phyloP scores from a whole-genome alignment of 2,113 vertebrate genomes.

The Pogonocichla stellata region DNA sequence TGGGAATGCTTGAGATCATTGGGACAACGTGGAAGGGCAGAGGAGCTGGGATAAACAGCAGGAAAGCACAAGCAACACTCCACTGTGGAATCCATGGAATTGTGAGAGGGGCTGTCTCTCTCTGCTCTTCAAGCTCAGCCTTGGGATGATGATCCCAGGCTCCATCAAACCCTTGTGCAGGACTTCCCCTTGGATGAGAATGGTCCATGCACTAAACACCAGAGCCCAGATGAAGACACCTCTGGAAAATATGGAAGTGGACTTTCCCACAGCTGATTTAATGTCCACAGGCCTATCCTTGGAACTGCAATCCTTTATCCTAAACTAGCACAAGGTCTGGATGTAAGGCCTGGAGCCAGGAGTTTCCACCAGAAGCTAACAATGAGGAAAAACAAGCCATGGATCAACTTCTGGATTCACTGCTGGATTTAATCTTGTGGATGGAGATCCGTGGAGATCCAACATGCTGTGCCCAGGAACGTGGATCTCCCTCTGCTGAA shows the following conservation, averaged over 20 bases:
- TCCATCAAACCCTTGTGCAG: neutral
- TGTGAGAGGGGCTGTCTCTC: neutral
- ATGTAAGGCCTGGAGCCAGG: rapidly evolving
- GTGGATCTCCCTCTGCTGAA: neutral
- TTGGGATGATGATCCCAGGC: neutral
- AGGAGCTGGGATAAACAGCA: neutral
- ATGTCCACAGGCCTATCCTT: neutral
- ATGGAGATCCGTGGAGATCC: neutral
- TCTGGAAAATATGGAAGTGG: neutral
- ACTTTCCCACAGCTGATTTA: neutral
- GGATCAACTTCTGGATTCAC: rapidly evolving
- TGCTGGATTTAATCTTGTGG: neutral
- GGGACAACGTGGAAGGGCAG: neutral
- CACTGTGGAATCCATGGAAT: neutral
- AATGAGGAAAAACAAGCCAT: neutral
- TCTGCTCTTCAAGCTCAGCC: neutral
- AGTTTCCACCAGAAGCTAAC: neutral
- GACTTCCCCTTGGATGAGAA: neutral
- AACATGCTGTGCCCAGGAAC: neutral
- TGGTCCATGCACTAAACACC: rapidly evolving
- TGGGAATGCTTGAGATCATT: neutral
- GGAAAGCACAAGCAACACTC: neutral
- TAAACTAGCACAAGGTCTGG: neutral
- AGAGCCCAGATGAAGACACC: neutral
- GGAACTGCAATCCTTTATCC: neutral